These are phyloP conservation scores for Polydrusus cervinus DNA, from an alignment of 2,888 invertebrate species.

Conservation along the genomic window DNA sequence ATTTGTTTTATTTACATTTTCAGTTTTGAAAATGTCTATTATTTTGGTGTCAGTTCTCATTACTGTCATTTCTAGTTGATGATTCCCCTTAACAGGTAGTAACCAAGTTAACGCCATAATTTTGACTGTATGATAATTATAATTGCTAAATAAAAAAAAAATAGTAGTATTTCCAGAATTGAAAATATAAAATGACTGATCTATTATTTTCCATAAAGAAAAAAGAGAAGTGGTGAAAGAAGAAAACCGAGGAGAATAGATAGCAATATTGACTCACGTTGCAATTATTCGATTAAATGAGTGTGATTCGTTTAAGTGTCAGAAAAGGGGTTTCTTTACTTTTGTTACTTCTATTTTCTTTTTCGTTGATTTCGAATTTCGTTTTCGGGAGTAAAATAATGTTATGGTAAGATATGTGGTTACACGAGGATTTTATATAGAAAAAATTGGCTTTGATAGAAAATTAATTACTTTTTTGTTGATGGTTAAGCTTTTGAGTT, in stretches of 20 bases:
- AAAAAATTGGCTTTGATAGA: not conserved
- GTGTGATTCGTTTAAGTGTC: constrained; percentile 61
- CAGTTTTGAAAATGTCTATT: too few species aligned
- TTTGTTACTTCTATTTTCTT: constrained; percentile 38
- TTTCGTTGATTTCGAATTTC: constrained; percentile 23
- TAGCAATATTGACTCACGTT: constrained; percentile 63
- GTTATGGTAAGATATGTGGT: constrained; percentile 19
- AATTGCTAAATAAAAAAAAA: too few species aligned
- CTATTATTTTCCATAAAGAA: constrained; percentile 31
- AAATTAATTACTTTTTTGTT: too few species aligned
- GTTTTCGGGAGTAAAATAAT: constrained; percentile 14
- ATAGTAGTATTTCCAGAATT: too few species aligned
- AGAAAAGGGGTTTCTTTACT: constrained; percentile 57
- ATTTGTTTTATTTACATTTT: too few species aligned
- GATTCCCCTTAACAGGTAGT: too few species aligned
- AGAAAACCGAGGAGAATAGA: constrained; percentile 50
- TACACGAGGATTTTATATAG: not conserved
- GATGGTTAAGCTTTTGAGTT: too few species aligned
- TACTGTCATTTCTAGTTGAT: too few species aligned
- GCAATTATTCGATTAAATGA: constrained; percentile 64
- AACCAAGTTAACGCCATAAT: too few species aligned
- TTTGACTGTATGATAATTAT: too few species aligned
- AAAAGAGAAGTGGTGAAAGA: constrained; percentile 25
- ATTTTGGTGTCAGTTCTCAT: too few species aligned
- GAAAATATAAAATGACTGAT: not conserved